Percentiles rank a stretch among this genome's conserved stretches.
Evolutionary conservation across 2,113 vertebrate species (phyloP).

Genomic region (Connochaetes taurinus): DNA sequence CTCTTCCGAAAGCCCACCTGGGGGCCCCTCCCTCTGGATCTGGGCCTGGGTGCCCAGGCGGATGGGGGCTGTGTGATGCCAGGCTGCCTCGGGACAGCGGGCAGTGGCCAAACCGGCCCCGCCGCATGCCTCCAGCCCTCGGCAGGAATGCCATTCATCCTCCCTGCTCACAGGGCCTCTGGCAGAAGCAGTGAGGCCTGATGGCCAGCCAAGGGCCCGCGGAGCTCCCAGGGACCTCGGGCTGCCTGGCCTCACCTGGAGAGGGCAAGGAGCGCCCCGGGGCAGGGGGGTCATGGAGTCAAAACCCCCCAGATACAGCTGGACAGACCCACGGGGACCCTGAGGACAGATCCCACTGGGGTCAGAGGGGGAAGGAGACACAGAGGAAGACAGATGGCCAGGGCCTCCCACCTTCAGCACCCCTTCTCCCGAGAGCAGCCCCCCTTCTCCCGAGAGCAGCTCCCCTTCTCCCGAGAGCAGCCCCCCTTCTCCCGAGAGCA

Average conservation of each 20-base stretch:
- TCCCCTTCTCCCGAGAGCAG: not conserved
- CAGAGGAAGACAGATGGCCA: not conserved
- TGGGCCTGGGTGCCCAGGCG: not conserved
- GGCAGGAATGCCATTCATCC: conserved; percentile 43
- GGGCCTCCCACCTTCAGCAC: not conserved
- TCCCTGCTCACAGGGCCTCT: not conserved
- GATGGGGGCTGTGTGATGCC: conserved; percentile 46
- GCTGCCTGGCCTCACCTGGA: not conserved
- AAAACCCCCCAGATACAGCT: not conserved
- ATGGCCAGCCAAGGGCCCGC: not conserved
- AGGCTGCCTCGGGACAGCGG: conserved; percentile 66
- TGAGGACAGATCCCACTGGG: not conserved
- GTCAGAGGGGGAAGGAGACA: too few relatives aligned
- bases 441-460: not conserved
- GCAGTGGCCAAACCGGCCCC: conserved; percentile 80
- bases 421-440: not conserved
- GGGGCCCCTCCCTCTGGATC: not conserved
- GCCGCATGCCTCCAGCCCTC: conserved; percentile 77
- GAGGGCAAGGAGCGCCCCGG: accelerated
- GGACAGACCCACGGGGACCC: not conserved
- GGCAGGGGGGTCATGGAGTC: accelerated
- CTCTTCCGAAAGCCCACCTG: not conserved
- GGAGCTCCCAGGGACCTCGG: not conserved
- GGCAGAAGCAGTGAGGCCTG: not conserved
- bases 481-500: too few relatives aligned